Percentiles rank a stretch among this genome's conserved stretches.
Conservation (phyloP, 2,113 vertebrate species). For the Hypanus sabinus region DNA sequence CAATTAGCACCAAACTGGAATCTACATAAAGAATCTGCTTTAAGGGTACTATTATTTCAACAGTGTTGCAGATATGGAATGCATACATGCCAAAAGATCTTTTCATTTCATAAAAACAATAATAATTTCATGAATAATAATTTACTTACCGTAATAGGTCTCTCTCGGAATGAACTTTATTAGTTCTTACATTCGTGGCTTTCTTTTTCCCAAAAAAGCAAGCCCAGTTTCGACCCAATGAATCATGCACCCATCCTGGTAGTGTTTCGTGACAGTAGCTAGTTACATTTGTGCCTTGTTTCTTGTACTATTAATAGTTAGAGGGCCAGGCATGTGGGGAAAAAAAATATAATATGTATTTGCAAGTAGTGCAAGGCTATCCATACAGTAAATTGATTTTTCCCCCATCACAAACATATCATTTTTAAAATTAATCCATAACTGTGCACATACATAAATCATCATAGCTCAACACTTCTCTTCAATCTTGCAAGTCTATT, state of each 20-base stretch:
- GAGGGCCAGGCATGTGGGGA: too few relatives aligned
- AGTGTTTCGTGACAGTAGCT: conserved; percentile 87
- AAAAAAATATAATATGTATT: not conserved
- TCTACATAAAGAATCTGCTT: not conserved
- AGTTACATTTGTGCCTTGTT: conserved; percentile 61
- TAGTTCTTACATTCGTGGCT: conserved; percentile 32
- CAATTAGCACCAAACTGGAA: not conserved
- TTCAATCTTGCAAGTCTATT: not conserved
- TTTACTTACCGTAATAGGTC: not conserved
- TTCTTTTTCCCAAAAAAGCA: conserved; percentile 77
- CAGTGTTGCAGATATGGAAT: too few relatives aligned
- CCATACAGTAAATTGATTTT: not conserved
- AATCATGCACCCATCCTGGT: conserved; percentile 86
- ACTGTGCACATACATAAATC: not conserved
- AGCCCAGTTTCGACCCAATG: conserved; percentile 85
- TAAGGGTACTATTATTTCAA: not conserved
- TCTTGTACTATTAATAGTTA: conserved; percentile 64
- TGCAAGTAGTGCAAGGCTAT: not conserved
- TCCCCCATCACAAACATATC: not conserved
- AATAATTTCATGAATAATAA: not conserved
- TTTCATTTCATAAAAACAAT: not conserved
- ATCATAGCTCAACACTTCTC: not conserved
- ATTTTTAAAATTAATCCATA: not conserved
- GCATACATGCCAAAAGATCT: not conserved
- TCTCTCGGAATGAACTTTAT: not conserved